Evolutionary conservation across 2,113 vertebrate species (phyloP), one percentile per base, ranked within the genome.

Genomic region (Nycticebus coucang): DNA sequence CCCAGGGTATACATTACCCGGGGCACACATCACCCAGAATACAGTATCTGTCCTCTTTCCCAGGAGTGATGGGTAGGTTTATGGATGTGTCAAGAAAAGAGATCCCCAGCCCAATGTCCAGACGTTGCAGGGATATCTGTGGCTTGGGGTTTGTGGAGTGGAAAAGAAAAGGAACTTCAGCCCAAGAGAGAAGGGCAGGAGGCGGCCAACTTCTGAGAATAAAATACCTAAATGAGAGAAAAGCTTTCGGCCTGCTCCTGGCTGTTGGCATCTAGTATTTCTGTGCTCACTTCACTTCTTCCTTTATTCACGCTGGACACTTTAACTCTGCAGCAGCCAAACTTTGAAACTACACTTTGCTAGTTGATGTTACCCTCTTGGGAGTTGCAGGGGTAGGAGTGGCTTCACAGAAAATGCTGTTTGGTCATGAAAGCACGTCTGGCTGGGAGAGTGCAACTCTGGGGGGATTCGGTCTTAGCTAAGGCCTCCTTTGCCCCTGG

Each of bases 391-490:
- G 30, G 7, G 21, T 0, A 14, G 69, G 33, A 11, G 53, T 7
- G 21, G 33, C 74, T 24, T 72, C 41, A 28, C 15, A 81, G 78
- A 71, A 64, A 37, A 18, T 8, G n/a, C 4, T 22, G 13, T 35
- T 66, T 35, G 28, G 55, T 55, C 69, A 33, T 30, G 53, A 95
- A 87, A 55, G 57, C 53, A 14, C 74, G 66, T 57, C 53, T 66
- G 59, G 30, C 15, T 60, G 10, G 64, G 64, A 74, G 37, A 59
- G 19, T 5, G 0, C 0, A 0, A 12, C 19, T 62, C 50, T 5
- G 26, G 19, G 60, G 26, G 37, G 28, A 28, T 21, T 21, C 9
- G 22, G 87, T 37, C 53, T 18, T 37, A 28, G 5, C 26, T 19
- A 17, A 55, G 68, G 14, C 24, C 14, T 15, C 26, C 37, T 41